Evolutionary conservation across 2,888 invertebrate genomes (phyloP), one percentile per base, ranked within the genome.

Genomic region (Folsomia manolachei): DNA sequence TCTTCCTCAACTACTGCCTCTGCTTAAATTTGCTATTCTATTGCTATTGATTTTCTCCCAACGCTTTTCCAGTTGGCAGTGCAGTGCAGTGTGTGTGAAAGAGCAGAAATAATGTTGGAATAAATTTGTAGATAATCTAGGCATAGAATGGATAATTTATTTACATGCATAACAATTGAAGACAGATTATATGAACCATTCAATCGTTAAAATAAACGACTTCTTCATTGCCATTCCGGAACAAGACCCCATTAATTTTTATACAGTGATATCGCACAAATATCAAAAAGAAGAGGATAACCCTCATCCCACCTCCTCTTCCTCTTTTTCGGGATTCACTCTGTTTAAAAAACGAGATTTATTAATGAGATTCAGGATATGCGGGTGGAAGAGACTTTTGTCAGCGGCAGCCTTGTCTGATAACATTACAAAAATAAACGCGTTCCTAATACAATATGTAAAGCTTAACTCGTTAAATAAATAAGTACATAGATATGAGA

Each of bases 141-240:
- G 56, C 19, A 66, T 18, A 66, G 39, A 39, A 39, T 39, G 19
- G 56, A 56, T 56, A 56, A 56, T 56, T 56, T 56, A 56, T 56
- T 56, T 56, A 56, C 56, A 56, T 56, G 25, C 2, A 51, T n/a
- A n/a, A 56, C 56, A n/a, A 56, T 56, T 56, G 66, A 66, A 27
- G 52, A 66, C 56, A 56, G 56, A 56, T 56, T 56, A 56, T 56
- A 70, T 51, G 66, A 75, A 21, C 67, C 75, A 73, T 63, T 75
- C 63, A 75, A 63, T 66, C 75, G 71, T 75, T 69, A 75, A 73
- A 73, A 75, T 69, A 73, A 73, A 75, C 71, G 75, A 64, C 70
- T 69, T 70, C 60, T 69, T 61, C 64, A 53, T 25, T 25, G 4
- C 19, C 64, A 27, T 66, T 27, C 52, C 65, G 24, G 52, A 39